These are phyloP conservation scores for Brevipalpus yothersi DNA, from an alignment of 1,140 invertebrate genomes.

Conservation along the genomic window DNA sequence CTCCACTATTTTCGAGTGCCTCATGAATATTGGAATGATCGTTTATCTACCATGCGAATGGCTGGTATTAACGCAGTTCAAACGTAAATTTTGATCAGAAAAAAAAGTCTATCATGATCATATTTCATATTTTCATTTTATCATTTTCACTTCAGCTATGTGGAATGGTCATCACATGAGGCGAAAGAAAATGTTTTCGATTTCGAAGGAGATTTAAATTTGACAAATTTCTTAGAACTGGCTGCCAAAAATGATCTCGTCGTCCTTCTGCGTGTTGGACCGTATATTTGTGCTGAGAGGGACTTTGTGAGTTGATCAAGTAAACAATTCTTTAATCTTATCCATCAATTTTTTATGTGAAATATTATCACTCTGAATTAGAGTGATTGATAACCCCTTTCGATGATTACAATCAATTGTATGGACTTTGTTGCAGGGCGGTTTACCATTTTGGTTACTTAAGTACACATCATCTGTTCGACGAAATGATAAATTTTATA, in stretches of 20 bases:
- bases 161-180: constrained; percentile 6
- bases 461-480: constrained; percentile 7
- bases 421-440: constrained; percentile 10
- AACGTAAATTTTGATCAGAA: not conserved
- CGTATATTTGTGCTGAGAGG: constrained; percentile 28
- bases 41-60: constrained; percentile 23
- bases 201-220: constrained; percentile 12
- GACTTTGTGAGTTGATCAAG: constrained; percentile 18
- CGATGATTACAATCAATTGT: not conserved
- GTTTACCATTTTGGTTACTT: constrained; percentile 21
- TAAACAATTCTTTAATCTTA: too few species aligned
- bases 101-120: not conserved
- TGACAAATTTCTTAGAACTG: constrained; percentile 20
- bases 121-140: not conserved
- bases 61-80: constrained; percentile 25
- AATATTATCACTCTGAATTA: not conserved
- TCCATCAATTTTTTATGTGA: not conserved
- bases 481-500: constrained; percentile 14
- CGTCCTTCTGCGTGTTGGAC: constrained; percentile 24
- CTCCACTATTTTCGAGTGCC: constrained; percentile 27
- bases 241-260: constrained; percentile 22
- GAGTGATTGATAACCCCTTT: not conserved
- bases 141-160: constrained; percentile 2
- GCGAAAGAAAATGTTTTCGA: not conserved
- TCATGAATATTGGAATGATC: constrained; percentile 24